phyloP scores from a whole-genome alignment of 2,797 vertebrate genomes.

The Cheirogaleus major region DNA sequence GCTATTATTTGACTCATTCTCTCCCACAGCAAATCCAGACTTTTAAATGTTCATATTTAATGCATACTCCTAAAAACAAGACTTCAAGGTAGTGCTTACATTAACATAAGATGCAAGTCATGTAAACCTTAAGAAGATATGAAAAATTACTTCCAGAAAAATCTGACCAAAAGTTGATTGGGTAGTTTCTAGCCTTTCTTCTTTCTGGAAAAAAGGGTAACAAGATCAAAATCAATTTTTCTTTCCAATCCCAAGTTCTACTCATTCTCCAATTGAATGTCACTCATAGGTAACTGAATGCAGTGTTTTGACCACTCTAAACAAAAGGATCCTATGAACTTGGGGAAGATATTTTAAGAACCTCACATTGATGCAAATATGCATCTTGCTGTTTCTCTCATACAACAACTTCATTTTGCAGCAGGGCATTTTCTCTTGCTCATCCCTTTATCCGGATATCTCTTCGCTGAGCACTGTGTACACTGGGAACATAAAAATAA shows the following conservation, averaged over 20 bases:
- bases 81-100: background rate
- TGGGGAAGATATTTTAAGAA: background rate
- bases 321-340: background rate
- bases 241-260: background rate
- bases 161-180: background rate
- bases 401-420: background rate
- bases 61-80: background rate
- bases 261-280: background rate
- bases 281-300: background rate
- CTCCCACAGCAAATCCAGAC: background rate
- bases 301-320: background rate
- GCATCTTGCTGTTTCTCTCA: background rate
- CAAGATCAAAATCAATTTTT: constrained; percentile 11
- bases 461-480: background rate
- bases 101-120: background rate
- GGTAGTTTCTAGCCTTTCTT: background rate
- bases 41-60: background rate
- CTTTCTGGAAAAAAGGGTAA: background rate
- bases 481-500: background rate
- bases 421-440: background rate
- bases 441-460: background rate
- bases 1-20: background rate
- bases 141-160: background rate
- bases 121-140: background rate
- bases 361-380: background rate